Conservation (phyloP, 2,888 invertebrate genomes). For the Folsomia manolachei region DNA sequence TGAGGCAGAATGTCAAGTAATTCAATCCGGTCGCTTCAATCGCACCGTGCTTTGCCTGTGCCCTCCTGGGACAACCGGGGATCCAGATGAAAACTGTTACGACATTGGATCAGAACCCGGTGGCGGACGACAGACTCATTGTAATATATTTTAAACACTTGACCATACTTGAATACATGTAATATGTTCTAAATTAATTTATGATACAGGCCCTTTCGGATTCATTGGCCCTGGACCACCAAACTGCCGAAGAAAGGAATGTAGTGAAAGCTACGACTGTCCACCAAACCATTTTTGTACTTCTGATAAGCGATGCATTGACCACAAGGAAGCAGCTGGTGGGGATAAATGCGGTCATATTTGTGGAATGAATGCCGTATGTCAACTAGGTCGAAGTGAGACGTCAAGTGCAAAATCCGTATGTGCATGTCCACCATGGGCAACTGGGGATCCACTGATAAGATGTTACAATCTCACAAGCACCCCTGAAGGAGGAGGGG, state of each 20-base stretch:
- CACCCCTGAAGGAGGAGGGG: too few species aligned
- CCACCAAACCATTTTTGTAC: not conserved
- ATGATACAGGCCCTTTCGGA: slow-evolving; percentile 30
- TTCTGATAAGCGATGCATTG: slow-evolving; percentile 18
- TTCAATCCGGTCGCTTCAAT: slow-evolving; percentile 17
- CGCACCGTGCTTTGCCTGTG: slow-evolving; percentile 34
- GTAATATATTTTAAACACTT: not conserved
- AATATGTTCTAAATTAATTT: not conserved
- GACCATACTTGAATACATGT: not conserved
- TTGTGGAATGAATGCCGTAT: slow-evolving; percentile 30
- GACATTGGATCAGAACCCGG: slow-evolving; percentile 17
- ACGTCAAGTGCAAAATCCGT: slow-evolving; percentile 14
- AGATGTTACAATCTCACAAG: slow-evolving; percentile 10
- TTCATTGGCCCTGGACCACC: slow-evolving; percentile 31
- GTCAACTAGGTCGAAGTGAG: slow-evolving; percentile 18
- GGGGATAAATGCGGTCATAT: slow-evolving; percentile 14
- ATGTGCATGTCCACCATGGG: slow-evolving; percentile 30
- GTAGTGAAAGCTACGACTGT: slow-evolving; percentile 26
- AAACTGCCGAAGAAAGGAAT: slow-evolving; percentile 28
- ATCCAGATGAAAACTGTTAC: slow-evolving; percentile 32
- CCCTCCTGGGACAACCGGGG: slow-evolving; percentile 27
- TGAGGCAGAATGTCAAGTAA: slow-evolving; percentile 30
- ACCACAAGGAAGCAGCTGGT: too few species aligned
- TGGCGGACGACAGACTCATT: not conserved
- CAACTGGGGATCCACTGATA: slow-evolving; percentile 30